These are phyloP conservation scores for Drosophila micromelanica DNA, from an alignment of 1,140 invertebrate species.

Conservation along the genomic window DNA sequence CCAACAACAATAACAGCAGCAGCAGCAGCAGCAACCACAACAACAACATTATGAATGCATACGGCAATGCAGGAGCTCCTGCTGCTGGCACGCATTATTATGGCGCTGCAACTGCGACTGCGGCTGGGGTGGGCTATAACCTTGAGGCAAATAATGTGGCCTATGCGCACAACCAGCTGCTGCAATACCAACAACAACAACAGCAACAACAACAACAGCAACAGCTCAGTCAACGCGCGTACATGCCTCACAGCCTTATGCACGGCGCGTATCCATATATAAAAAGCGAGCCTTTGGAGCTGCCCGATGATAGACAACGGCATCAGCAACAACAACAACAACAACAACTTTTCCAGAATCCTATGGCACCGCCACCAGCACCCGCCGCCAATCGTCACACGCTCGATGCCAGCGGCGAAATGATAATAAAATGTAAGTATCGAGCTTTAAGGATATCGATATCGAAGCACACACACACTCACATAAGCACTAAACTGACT, in stretches of 20 bases:
- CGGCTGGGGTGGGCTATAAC: conserved; percentile 58
- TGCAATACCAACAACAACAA: conserved; percentile 71
- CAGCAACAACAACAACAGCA: conserved; percentile 40
- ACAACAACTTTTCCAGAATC: conserved; percentile 40
- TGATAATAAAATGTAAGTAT: conserved; percentile 77
- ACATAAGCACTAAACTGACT: background rate
- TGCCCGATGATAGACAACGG: conserved; percentile 32
- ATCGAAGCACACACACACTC: conserved; percentile 24
- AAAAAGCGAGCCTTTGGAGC: conserved; percentile 67
- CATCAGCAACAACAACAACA: conserved; percentile 37
- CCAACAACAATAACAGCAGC: conserved; percentile 29
- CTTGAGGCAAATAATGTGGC: conserved; percentile 73
- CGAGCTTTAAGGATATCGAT: conserved; percentile 48
- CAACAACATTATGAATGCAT: conserved; percentile 55
- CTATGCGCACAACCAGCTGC: conserved; percentile 77
- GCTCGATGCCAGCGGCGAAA: conserved; percentile 49
- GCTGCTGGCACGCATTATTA: conserved; percentile 57
- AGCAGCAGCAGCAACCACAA: conserved; percentile 30
- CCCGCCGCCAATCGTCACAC: conserved; percentile 43
- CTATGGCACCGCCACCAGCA: conserved; percentile 71
- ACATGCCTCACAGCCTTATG: conserved; percentile 64
- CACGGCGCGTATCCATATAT: conserved; percentile 67
- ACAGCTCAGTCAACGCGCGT: conserved; percentile 53
- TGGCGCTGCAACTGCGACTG: conserved; percentile 48
- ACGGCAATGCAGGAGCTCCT: conserved; percentile 22